phyloP scores from a whole-genome alignment of 2,113 vertebrate genomes.

The Syrmaticus mikado region DNA sequence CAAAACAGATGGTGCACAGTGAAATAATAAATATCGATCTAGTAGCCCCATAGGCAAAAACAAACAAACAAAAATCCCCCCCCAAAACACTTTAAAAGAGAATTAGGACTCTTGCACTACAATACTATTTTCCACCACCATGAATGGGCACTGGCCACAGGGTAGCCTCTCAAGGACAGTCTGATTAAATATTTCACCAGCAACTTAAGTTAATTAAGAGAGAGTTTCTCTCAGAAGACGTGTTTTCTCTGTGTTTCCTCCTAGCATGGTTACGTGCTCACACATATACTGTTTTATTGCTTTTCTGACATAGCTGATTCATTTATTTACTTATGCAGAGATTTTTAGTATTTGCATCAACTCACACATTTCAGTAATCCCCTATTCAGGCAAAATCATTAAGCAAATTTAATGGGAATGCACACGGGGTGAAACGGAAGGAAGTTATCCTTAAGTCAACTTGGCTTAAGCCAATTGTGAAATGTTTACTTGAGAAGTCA shows the following conservation, averaged over 20 bases:
- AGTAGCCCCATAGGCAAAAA: background rate
- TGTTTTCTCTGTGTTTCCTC: background rate
- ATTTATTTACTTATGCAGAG: background rate
- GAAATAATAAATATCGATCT: background rate
- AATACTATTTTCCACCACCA: background rate
- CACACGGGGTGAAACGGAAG: background rate
- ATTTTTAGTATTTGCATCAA: background rate
- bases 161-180: background rate
- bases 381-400: background rate
- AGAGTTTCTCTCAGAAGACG: background rate
- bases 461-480: background rate
- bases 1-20: background rate
- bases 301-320: background rate
- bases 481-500: background rate
- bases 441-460: background rate
- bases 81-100: background rate
- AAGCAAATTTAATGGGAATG: slow-evolving; percentile 28
- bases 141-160: background rate
- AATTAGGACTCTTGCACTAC: background rate
- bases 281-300: background rate
- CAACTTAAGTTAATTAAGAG: background rate
- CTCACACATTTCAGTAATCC: background rate
- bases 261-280: background rate
- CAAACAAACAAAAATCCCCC: background rate
- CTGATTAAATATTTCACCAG: background rate